phyloP scores from a whole-genome alignment of 2,888 invertebrate genomes.

The Heliconius charithonia region DNA sequence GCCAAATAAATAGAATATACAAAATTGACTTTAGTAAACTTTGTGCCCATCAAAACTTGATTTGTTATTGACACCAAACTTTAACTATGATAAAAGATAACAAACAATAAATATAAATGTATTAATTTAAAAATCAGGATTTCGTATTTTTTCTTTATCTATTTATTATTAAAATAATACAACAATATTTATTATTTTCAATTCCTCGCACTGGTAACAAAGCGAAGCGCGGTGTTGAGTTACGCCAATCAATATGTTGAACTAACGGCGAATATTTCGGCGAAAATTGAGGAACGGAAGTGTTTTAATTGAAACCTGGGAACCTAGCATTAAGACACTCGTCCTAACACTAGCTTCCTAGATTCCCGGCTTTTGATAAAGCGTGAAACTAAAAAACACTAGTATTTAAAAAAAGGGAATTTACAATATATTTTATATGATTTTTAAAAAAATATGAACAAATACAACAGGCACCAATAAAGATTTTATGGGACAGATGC shows the following conservation, averaged over 20 bases:
- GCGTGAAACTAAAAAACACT: neutral
- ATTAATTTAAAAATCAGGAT: neutral
- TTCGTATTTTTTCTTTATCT: neutral
- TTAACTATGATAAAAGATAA: neutral
- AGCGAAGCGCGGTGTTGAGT: no score
- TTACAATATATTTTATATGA: no score
- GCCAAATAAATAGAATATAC: no score
- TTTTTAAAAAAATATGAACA: neutral
- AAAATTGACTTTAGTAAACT: neutral
- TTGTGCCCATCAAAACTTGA: neutral
- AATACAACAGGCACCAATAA: neutral
- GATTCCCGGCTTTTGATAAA: neutral
- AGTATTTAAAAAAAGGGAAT: no score
- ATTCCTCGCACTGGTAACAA: neutral
- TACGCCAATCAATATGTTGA: no score
- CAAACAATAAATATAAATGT: neutral
- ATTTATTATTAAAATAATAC: neutral
- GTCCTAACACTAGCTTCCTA: neutral
- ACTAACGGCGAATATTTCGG: no score
- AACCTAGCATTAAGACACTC: no score
- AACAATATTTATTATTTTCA: neutral
- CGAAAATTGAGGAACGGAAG: no score
- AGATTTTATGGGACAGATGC: slow-evolving; percentile 21
- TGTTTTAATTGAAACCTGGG: no score
- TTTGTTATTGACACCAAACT: neutral